Evolutionary conservation across 2,113 vertebrate species (phyloP), one percentile per base, ranked within the genome.

Genomic region (Maylandia zebra): DNA sequence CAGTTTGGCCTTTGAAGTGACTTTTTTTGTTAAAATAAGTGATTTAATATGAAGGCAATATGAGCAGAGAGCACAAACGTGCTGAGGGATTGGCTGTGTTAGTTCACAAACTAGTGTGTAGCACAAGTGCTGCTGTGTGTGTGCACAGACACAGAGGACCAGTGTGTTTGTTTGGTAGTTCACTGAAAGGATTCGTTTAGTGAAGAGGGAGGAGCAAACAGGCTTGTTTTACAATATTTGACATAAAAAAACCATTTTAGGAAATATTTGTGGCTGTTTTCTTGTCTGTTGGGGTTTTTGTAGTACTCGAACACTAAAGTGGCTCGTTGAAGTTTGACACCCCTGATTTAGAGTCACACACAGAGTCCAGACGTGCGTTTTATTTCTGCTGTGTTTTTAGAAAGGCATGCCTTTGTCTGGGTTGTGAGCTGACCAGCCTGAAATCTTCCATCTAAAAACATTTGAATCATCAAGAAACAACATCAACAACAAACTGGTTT

Each of bases 391-490:
- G 59, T 59, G 7, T 11, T 1, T 22, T 22, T 7, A 19, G 16
- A 19, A 64, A 34, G 30, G 12, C 36, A 9, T 0, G 36, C 3
- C 36, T 66, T 66, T 36, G 61, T 66, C 61, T 66, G 61, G 52
- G 53, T 4, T 24, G 53, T 24, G 53, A 56, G 32, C 17, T 3
- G 32, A 36, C 0, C 59, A 64, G 17, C 61, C 32, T n/a, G 32
- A n/a, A 64, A 0, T n/a, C 59, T 5, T 12, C 61, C 17, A 66
- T n/a, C 59, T 64, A 36, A 34, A 61, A 64, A 64, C 59, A 64
- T 34, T 34, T 64, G 6, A 34, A 64, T 0, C 16, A 0, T 64
- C 59, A 19, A 11, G 30, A 64, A 64, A 64, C 59, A 32, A 0
- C 57, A 64, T 4, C 27, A 57, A 0, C 27, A 36, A 64, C 59